Percentiles rank a stretch among this genome's conserved stretches.
phyloP scores from a whole-genome alignment of 2,797 vertebrate genomes.

The Crax fasciolata region DNA sequence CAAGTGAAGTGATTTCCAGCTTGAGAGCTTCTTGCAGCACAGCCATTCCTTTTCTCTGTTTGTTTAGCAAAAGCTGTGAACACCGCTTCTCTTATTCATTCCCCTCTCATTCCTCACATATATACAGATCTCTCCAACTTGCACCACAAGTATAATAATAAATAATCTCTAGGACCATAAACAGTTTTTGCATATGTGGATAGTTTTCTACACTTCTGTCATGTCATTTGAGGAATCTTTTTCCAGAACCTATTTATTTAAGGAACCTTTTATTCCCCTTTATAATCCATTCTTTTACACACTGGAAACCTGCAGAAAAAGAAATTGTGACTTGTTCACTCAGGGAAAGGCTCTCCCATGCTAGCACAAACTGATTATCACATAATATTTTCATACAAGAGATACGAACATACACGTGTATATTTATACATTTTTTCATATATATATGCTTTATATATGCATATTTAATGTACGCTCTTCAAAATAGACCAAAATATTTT shows the following conservation, averaged over 20 bases:
- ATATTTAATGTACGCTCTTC: not conserved
- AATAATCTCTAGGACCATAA: conserved; percentile 19
- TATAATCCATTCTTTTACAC: not conserved
- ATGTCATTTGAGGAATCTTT: not conserved
- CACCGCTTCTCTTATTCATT: not conserved
- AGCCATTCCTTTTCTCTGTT: not conserved
- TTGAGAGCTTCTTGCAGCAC: conserved; percentile 8
- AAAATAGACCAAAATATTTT: not conserved
- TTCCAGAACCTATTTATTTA: not conserved
- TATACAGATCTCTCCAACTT: not conserved
- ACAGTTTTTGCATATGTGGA: not conserved
- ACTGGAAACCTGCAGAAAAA: not conserved
- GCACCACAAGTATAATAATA: not conserved
- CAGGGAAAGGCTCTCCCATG: not conserved
- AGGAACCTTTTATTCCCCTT: not conserved
- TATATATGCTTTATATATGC: not conserved
- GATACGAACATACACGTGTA: not conserved
- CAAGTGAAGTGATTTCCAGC: not conserved
- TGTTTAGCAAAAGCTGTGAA: conserved; percentile 17
- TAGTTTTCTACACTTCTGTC: not conserved
- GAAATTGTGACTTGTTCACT: not conserved
- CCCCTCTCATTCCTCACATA: not conserved
- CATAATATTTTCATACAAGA: not conserved
- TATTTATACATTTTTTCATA: not conserved
- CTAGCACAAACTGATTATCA: not conserved